phyloP scores from a whole-genome alignment of 2,888 invertebrate genomes.

The Trypoxylon attenuatum region DNA sequence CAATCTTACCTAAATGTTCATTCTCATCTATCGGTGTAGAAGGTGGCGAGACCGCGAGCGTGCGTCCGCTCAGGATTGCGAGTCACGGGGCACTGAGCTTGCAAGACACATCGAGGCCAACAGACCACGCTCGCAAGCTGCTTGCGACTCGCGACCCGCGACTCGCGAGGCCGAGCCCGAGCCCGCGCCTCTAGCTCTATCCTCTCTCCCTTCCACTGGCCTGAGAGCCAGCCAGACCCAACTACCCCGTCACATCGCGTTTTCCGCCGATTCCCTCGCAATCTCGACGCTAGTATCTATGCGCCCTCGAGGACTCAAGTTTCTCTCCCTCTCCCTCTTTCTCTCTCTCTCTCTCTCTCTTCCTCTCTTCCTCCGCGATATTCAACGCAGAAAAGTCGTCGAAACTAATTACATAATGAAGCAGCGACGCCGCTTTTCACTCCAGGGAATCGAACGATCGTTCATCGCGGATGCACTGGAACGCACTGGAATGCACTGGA shows the following conservation, averaged over 20 bases:
- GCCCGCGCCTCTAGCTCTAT: slow-evolving; percentile 43
- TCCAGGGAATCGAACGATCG: too few relatives aligned
- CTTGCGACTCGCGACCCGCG: slow-evolving; percentile 57
- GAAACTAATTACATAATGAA: too few relatives aligned
- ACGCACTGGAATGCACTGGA: too few relatives aligned
- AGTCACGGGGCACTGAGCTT: slow-evolving; percentile 71
- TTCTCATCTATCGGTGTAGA: too few relatives aligned
- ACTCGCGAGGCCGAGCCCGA: slow-evolving; percentile 23
- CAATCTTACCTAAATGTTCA: too few relatives aligned
- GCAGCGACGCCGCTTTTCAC: too few relatives aligned
- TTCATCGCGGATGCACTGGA: too few relatives aligned
- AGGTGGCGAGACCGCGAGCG: neutral
- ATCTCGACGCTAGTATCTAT: neutral
- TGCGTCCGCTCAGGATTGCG: slow-evolving; percentile 66
- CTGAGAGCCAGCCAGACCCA: slow-evolving; percentile 2
- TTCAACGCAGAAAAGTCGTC: too few relatives aligned
- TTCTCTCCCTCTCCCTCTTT: too few relatives aligned
- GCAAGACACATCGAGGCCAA: slow-evolving; percentile 68
- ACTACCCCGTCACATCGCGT: slow-evolving; percentile 18
- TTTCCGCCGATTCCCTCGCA: neutral
- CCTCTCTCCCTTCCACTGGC: slow-evolving; percentile 34
- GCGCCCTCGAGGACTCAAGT: too few relatives aligned
- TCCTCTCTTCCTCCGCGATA: too few relatives aligned
- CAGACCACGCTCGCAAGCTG: slow-evolving; percentile 58
- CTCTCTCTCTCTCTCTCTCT: too few relatives aligned